Base-by-base conservation (phyloP, 2,797 vertebrate species). In the Pitangus sulphuratus region DNA sequence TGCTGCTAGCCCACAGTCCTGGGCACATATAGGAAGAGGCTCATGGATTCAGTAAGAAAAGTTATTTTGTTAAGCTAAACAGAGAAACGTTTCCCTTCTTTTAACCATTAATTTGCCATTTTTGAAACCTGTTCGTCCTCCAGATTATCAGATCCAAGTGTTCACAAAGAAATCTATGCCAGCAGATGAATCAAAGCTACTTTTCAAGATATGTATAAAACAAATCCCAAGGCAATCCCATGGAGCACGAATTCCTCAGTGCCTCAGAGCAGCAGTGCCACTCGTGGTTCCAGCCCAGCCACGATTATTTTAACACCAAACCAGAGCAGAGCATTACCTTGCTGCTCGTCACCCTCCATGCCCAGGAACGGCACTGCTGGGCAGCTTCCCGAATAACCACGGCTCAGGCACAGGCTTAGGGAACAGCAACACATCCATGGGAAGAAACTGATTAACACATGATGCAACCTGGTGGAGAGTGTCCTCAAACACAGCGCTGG, bases 51-150 rank as follows among this genome's bases (percentile, higher is more conserved):
- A 62, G 47, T 39, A 61, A 78, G 16, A 58, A 83, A 91, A 79
- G 80, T 84, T 70, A 53, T 74, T 89, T 70, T 85, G 58, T 93
- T 90, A 89, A 81, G 72, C 45, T 31, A 76, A 81, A 74, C n/a
- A 76, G 64, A 89, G 21, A 69, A 60, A 39, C 10, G 2, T 69
- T 86, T 76, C 21, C 78, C 56, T 80, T 48, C 25, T 87, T 84
- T 76, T 44, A 91, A 84, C 3, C 13, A 78, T 61, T 84, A 11
- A 69, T 71, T 75, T 53, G 20, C 25, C 9, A 14, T 53, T 86
- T 82, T 13, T 7, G 70, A 88, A 77, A 56, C 7, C 35, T 9
- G 2, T 54, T 71, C 20, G 15, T 64, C 31, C 35, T 90, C 48
- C 22, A 70, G 24, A 51, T 64, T 45, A 84, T 65, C 50, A 70